Percentiles rank a stretch among this genome's conserved stretches.
phyloP scores from a whole-genome alignment of 1,140 invertebrate species.

The Oreohelix idahoensis region DNA sequence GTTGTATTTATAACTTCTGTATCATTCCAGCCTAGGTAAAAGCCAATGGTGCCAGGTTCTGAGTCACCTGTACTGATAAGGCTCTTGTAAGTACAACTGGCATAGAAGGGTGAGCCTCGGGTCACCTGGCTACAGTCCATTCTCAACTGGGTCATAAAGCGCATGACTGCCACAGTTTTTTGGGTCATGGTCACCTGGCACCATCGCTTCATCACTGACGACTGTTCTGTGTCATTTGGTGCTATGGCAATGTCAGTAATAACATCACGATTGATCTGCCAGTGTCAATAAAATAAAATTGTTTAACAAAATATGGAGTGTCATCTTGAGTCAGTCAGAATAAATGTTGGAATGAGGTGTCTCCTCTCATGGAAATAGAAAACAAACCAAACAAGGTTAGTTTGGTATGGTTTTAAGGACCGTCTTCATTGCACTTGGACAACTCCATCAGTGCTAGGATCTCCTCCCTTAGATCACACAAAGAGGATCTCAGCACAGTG shows the following conservation, averaged over 20 bases:
- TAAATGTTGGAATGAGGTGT: too few species aligned
- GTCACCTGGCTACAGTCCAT: slow-evolving; percentile 22
- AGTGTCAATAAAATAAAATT: too few species aligned
- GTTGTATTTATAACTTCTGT: slow-evolving; percentile 29
- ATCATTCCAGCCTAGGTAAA: slow-evolving; percentile 33
- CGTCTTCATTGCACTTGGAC: too few species aligned
- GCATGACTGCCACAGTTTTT: slow-evolving; percentile 5
- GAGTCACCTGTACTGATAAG: background rate
- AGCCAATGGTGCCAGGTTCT: background rate
- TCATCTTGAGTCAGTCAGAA: too few species aligned
- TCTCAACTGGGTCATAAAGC: background rate
- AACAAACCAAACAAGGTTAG: too few species aligned
- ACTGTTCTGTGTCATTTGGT: slow-evolving; percentile 21
- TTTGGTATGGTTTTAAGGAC: too few species aligned
- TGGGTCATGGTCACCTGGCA: slow-evolving; percentile 28
- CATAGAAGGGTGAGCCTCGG: slow-evolving; percentile 26
- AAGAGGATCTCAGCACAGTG: too few species aligned
- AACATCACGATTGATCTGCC: slow-evolving; percentile 43
- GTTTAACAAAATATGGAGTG: too few species aligned
- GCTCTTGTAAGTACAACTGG: slow-evolving; percentile 18
- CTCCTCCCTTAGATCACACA: too few species aligned
- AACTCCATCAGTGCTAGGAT: too few species aligned
- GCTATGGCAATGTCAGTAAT: slow-evolving; percentile 46
- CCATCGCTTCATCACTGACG: slow-evolving; percentile 41
- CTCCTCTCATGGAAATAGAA: too few species aligned